phyloP scores from a whole-genome alignment of 30 jellyfish, hydroid and myxozoan genomes.

The Aurelia coerulea region DNA sequence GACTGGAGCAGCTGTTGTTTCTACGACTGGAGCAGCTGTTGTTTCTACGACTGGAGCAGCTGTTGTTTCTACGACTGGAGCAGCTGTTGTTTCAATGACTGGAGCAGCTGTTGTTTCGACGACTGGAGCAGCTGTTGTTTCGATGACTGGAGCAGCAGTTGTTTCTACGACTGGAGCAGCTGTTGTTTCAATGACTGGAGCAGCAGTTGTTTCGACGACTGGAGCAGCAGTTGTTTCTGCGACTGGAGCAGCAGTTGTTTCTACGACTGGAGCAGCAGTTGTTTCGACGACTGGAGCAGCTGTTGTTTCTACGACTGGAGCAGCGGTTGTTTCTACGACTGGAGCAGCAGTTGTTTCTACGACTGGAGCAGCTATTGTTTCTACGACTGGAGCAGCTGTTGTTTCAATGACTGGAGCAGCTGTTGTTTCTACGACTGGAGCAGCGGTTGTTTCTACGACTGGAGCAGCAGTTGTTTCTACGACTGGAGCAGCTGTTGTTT shows the following conservation, averaged over 20 bases:
- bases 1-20: too few relatives aligned
- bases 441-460: slow-evolving; percentile 40
- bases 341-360: slow-evolving; percentile 36
- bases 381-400: slow-evolving; percentile 32
- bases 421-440: slow-evolving; percentile 31
- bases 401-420: slow-evolving; percentile 51
- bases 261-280: slow-evolving; percentile 38
- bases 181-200: slow-evolving; percentile 2
- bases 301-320: slow-evolving; percentile 30
- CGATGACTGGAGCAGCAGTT: too few relatives aligned
- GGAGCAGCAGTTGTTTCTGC: slow-evolving; percentile 45
- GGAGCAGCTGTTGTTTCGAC: too few relatives aligned
- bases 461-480: slow-evolving; percentile 56
- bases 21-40: too few relatives aligned
- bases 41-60: not conserved
- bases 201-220: slow-evolving; percentile 47
- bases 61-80: too few relatives aligned
- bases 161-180: too few relatives aligned
- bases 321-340: slow-evolving; percentile 38
- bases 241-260: slow-evolving; percentile 39
- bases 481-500: slow-evolving; percentile 51
- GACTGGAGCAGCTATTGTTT: slow-evolving; percentile 54
- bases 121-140: too few relatives aligned
- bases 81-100: too few relatives aligned
- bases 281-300: slow-evolving; percentile 51